Base-by-base conservation (phyloP, 2,888 invertebrate species). In the Dermolepida albohirtum region DNA sequence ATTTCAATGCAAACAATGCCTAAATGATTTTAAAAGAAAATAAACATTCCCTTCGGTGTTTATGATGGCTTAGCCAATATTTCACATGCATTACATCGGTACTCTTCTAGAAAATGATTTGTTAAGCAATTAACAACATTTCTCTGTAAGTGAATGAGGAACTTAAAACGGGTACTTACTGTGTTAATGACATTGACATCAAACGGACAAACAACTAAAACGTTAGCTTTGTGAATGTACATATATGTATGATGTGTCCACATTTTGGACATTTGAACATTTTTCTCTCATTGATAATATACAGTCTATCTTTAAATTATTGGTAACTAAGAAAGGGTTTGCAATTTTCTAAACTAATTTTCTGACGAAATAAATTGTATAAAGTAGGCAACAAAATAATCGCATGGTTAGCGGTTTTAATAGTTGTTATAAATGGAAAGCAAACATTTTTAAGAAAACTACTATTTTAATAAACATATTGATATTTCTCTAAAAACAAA, bases 61-160 rank as follows among this genome's bases (percentile, higher is more conserved):
- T 22, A 22, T 22, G 22, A 22, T 22, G 22, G 22, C 22, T 22
- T 22, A 22, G 22, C 22, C 4, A 22, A 22, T 22, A 22, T 22
- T 22, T 22, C 22, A 22, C 22, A 22, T 22, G 22, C 22, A 22
- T 2, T 4, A 59, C 12, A 59, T 44, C 14, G 44, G 29, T 59
- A 14, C 29, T 22, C 29, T 27, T 44, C 12, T 11, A 27, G 29
- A 44, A 6, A 59, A 22, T 2, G 22, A 59, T 59, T 59, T 59
- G 57, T 44, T 34, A 8, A 44, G 57, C 57, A 59, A 59, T 59
- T 59, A 59, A 59, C 57, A 44, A 29, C 57, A 59, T 59, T 59
- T 44, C 44, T 59, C 44, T 6, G 14, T 44, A 11, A 59, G 27
- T 47, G 57, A 59, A 47, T 47, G 14, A 44, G 44, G 44, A 59